These are phyloP conservation scores for Nomada flava DNA, from an alignment of 2,888 invertebrate species.

Conservation along the genomic window DNA sequence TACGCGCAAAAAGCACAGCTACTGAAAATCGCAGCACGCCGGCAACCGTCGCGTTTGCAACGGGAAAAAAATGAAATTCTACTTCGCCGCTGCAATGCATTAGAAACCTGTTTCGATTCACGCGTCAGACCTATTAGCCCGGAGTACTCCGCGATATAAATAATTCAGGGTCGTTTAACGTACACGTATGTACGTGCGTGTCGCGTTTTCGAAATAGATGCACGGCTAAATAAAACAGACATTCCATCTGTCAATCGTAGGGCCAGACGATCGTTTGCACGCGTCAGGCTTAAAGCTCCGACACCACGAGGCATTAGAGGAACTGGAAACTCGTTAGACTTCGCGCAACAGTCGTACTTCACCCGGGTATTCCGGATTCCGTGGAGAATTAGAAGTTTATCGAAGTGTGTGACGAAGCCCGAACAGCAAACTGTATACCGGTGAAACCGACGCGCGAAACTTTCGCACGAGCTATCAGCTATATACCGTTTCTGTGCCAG, in stretches of 20 bases:
- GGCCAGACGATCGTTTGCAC: slow-evolving; percentile 3
- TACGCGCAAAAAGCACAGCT: not conserved
- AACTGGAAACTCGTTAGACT: slow-evolving; percentile 39
- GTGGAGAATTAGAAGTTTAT: slow-evolving; percentile 35
- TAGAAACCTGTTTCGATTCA: slow-evolving; percentile 18
- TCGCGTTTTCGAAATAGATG: too few relatives aligned
- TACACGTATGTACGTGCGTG: too few relatives aligned
- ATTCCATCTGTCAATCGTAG: not conserved
- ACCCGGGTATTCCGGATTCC: not conserved
- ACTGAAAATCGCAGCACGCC: not conserved
- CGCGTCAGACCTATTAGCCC: slow-evolving; percentile 15
- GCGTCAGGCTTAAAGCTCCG: slow-evolving; percentile 17
- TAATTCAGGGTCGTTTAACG: too few relatives aligned
- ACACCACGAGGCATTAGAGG: not conserved
- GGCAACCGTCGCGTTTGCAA: not conserved
- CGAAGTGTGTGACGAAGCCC: slow-evolving; percentile 14
- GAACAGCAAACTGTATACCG: slow-evolving; percentile 4
- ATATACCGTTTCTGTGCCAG: not conserved
- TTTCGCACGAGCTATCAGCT: slow-evolving; percentile 20
- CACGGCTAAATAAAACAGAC: not conserved
- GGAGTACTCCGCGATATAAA: not conserved
- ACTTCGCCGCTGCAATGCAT: not conserved
- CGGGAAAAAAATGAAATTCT: slow-evolving; percentile 20
- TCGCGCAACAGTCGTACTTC: not conserved
- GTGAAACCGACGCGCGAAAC: slow-evolving; percentile 17